Percentiles rank a stretch among this genome's conserved stretches.
These are phyloP conservation scores for Elmis aenea DNA, from an alignment of 2,888 invertebrate genomes.

Conservation along the genomic window DNA sequence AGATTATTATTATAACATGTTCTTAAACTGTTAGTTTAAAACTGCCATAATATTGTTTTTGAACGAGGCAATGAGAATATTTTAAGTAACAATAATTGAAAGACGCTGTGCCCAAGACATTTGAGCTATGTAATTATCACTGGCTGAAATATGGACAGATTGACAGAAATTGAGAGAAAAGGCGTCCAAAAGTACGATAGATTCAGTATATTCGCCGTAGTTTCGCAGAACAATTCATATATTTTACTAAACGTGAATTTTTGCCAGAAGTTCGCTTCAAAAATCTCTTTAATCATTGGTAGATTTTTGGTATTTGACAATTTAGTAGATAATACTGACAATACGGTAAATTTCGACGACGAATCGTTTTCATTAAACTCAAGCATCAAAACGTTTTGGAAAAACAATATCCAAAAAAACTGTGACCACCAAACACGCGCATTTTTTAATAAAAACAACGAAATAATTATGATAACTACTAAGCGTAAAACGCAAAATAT, in stretches of 20 bases:
- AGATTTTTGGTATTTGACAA: conserved; percentile 14
- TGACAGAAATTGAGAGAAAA: conserved; percentile 29
- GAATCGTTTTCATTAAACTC: conserved; percentile 10
- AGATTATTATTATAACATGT: too few relatives aligned
- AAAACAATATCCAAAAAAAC: conserved; percentile 16
- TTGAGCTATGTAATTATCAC: conserved; percentile 42
- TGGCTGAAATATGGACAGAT: conserved; percentile 30
- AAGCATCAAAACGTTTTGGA: conserved; percentile 6
- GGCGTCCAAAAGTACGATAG: conserved; percentile 40
- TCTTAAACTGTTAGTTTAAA: too few relatives aligned
- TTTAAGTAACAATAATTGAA: too few relatives aligned
- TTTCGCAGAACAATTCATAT: conserved; percentile 24
- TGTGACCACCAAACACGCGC: conserved; percentile 8
- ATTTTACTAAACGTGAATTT: conserved; percentile 6
- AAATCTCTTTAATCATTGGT: conserved; percentile 12
- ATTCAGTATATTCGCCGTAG: conserved; percentile 33
- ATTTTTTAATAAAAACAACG: conserved; percentile 9
- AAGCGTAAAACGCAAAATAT: conserved; percentile 14
- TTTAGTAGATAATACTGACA: conserved; percentile 27
- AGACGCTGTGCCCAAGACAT: conserved; percentile 36
- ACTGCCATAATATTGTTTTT: too few relatives aligned
- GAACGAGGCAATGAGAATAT: too few relatives aligned
- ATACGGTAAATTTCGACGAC: conserved; percentile 25
- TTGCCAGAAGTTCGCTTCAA: conserved; percentile 1
- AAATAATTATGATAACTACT: conserved; percentile 10